These are phyloP conservation scores for Capitulum mitella DNA, from an alignment of 2,888 invertebrate species.

Conservation along the genomic window DNA sequence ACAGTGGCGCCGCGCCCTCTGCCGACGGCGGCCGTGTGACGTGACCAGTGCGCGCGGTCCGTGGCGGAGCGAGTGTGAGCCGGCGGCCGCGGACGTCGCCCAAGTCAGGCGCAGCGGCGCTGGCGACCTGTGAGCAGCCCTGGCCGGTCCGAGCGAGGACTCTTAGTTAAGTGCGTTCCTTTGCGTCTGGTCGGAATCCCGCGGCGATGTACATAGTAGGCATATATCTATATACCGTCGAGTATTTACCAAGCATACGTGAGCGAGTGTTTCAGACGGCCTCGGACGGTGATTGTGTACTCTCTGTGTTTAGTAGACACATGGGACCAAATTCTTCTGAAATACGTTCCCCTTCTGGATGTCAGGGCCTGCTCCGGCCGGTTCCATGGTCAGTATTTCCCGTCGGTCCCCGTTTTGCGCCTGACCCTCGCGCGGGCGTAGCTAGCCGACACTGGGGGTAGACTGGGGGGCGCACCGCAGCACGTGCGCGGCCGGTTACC, in stretches of 20 bases:
- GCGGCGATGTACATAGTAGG: slow-evolving; percentile 15
- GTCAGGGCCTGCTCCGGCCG: not conserved
- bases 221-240: not conserved
- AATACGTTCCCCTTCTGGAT: slow-evolving; percentile 14
- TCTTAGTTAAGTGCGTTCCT: not conserved
- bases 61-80: too few species aligned
- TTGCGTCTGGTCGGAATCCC: not conserved
- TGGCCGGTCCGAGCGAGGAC: not conserved
- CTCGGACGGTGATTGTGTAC: not conserved
- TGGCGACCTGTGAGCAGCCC: too few species aligned
- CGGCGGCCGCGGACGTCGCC: too few species aligned
- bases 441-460: not conserved
- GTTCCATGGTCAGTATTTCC: not conserved
- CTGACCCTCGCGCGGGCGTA: not conserved
- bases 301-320: slow-evolving; percentile 22
- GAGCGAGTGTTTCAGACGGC: not conserved
- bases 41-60: not conserved
- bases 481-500: not conserved
- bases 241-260: not conserved
- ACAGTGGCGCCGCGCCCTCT: too few species aligned
- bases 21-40: not conserved
- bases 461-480: not conserved
- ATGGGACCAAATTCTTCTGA: slow-evolving; percentile 18
- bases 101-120: too few species aligned
- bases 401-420: not conserved